Base-by-base conservation (phyloP, 2,113 vertebrate species). In the Cephalopholis sonnerati region DNA sequence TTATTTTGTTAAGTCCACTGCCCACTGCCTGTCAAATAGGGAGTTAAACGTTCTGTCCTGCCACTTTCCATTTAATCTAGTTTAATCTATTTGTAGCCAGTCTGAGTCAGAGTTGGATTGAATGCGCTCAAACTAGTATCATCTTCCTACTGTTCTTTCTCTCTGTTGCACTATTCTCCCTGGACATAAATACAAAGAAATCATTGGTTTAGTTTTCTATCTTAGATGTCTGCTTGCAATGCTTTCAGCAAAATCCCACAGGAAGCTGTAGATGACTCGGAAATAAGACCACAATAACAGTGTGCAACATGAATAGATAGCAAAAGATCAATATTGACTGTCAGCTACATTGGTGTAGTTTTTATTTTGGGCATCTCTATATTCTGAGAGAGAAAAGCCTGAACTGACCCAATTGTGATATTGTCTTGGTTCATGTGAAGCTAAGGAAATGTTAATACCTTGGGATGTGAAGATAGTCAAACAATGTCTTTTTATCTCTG, bases 51-150 rank as follows among this genome's bases (percentile, higher is more conserved):
- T 73, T 84, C 58, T 70, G 57, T 80, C 69, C 65, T 25, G 18
- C 71, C 81, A 69, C 50, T 83, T 73, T 88, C 17, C 3, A 7
- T 78, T 86, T 80, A 59, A 87, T 87, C 50, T 75, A 54, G 55
- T 87, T 85, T 20, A 53, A 79, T 87, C 59, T 82, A 51, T 87
- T 88, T 87, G 81, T 25, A 51, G 61, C 81, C 66, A 53, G 79
- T 65, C 41, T 58, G 58, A 86, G 69, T 62, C 71, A 57, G 76
- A 64, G 74, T 62, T 84, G 51, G 53, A 70, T 48, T 80, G 62
- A 83, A 71, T 69, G 15, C 50, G 50, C 66, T 82, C 65, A 73
- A 18, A 65, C 39, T 1, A 73, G 55, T 15, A 62, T 58, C 41
- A 67, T 76, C 53, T 16, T 69, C 64, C n/a, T 32, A n/a, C 50